phyloP scores from a whole-genome alignment of 2,888 invertebrate species.

The Lasioglossum figueresi region DNA sequence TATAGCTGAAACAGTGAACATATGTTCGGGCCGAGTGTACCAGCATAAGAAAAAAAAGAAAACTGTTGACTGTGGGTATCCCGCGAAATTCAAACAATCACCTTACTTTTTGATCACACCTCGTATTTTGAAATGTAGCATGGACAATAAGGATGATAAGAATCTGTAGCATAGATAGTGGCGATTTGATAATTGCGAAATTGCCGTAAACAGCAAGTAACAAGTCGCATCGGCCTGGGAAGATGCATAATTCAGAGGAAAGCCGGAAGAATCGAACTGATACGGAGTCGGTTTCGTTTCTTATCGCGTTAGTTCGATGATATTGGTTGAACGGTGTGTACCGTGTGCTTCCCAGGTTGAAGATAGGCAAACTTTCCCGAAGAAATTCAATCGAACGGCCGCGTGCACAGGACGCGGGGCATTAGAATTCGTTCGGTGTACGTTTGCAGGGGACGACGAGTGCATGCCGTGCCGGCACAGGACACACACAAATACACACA shows the following conservation, averaged over 20 bases:
- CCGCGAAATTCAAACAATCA: too few species aligned
- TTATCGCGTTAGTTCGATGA: constrained; percentile 29
- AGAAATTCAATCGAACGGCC: constrained; percentile 68
- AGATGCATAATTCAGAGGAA: not conserved
- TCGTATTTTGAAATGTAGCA: not conserved
- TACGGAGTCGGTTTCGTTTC: not conserved
- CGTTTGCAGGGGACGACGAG: constrained; percentile 61
- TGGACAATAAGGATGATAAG: not conserved
- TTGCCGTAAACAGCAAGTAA: not conserved
- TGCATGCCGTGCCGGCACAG: constrained; percentile 27
- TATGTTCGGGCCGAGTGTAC: too few species aligned
- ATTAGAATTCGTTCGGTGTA: constrained; percentile 66
- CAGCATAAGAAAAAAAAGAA: too few species aligned
- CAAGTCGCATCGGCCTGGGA: not conserved
- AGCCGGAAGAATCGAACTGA: not conserved
- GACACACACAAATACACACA: constrained; percentile 11
- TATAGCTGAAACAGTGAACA: too few species aligned
- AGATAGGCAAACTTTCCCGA: constrained; percentile 59
- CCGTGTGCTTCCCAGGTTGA: constrained; percentile 41
- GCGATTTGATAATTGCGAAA: not conserved
- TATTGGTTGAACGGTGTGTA: constrained; percentile 34
- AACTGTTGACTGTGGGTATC: too few species aligned
- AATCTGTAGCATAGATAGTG: not conserved
- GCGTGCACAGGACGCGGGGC: constrained; percentile 53
- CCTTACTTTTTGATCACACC: too few species aligned